phyloP scores from a whole-genome alignment of 2,888 invertebrate species.

The Pasiphila rectangulata region DNA sequence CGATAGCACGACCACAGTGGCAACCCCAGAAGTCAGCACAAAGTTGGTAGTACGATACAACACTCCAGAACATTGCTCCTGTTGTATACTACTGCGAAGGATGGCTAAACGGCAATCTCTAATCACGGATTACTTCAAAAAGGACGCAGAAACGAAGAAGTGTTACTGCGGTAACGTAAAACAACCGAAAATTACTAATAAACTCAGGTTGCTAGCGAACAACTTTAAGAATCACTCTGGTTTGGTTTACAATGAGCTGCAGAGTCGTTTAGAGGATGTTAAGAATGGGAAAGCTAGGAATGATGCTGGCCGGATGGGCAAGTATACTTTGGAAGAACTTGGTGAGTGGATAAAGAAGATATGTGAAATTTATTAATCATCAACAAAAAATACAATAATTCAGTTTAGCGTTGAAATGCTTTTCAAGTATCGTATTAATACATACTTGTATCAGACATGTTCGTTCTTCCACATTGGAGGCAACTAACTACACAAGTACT shows the following conservation, averaged over 20 bases:
- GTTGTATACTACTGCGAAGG: conserved; percentile 53
- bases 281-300: conserved; percentile 11
- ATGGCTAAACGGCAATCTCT: conserved; percentile 51
- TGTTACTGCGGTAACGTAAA: conserved; percentile 53
- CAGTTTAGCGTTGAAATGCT: no score
- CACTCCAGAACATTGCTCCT: conserved; percentile 50
- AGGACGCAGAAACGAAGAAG: conserved; percentile 1
- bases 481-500: no score
- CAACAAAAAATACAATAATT: no score
- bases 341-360: no score
- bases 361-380: no score
- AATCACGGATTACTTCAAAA: conserved; percentile 59
- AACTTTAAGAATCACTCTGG: conserved; percentile 44
- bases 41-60: background rate
- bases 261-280: conserved; percentile 34
- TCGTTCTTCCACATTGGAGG: no score
- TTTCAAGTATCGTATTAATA: no score
- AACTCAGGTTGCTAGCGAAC: conserved; percentile 50
- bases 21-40: background rate
- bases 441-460: no score
- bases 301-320: conserved; percentile 9
- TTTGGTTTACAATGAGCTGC: conserved; percentile 38
- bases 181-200: conserved; percentile 54
- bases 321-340: conserved; percentile 44
- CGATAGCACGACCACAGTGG: background rate